Base-by-base conservation (phyloP, 2,113 vertebrate species). In the Entelurus aequoreus region DNA sequence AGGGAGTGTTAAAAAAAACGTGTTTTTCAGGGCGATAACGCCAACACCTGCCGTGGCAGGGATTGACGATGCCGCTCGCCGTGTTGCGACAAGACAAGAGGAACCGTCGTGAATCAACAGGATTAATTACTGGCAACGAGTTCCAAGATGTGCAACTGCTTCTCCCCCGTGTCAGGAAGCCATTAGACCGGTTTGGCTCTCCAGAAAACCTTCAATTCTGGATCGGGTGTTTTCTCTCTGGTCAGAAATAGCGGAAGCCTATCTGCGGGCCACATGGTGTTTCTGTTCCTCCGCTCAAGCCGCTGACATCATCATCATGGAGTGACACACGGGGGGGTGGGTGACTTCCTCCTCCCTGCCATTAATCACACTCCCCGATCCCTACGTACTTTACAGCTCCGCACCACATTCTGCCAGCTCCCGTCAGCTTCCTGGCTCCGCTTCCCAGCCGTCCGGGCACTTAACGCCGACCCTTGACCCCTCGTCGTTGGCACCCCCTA, bases 331-430 rank as follows among this genome's bases (percentile, higher is more conserved):
- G 15, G 42, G 11, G 28, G 28, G 28, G 28, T 2, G 42, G 42
- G 11, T 61, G 73, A 82, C 87, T 88, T 88, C 87, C 85, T 88
- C 87, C 85, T 85, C 54, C 8, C 4, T 64, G 60, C 63, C 78
- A 72, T 85, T 82, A 86, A 84, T 87, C 81, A 83, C n/a, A n/a
- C n/a, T n/a, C 74, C 59, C 46, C 68, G 47, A 71, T 68, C 77
- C 71, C 75, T 62, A 63, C 46, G 47, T 48, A 69, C 67, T 81
- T 84, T 83, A 70, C 85, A 81, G 68, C 72, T 62, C 69, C 0
- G 37, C 73, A 74, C 63, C 65, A 79, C 82, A 82, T 83, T 83
- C 72, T 16, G 21, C 56, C 54, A 61, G 62, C 35, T 42, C 72
- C 68, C 14, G 68, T 80, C 78, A 79, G 69, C 73, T 65, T 50